Conservation (phyloP, 2,797 vertebrate genomes). For the Macropus fuliginosus region DNA sequence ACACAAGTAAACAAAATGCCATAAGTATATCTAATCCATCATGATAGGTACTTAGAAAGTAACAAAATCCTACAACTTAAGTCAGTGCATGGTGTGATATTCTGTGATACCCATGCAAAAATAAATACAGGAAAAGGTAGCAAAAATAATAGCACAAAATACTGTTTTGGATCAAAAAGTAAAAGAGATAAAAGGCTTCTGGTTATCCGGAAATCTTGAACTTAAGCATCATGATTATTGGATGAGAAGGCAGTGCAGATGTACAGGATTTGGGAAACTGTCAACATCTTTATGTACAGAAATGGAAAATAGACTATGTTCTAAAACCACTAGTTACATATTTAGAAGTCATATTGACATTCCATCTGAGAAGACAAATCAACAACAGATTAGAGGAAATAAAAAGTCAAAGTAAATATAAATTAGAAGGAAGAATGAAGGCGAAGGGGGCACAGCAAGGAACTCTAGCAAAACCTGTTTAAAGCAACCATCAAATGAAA, state of each 20-base stretch:
- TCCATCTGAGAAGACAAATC: neutral
- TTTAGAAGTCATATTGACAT: neutral
- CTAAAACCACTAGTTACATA: neutral
- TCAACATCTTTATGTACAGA: neutral
- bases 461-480: neutral
- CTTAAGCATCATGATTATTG: neutral
- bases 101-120: neutral
- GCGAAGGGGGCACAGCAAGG: neutral
- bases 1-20: neutral
- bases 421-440: neutral
- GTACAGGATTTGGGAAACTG: neutral
- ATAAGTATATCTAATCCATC: neutral
- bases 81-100: neutral
- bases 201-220: neutral
- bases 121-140: neutral
- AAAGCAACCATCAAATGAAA: neutral
- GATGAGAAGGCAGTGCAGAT: neutral
- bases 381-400: neutral
- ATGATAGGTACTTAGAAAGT: neutral
- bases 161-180: neutral
- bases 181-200: neutral
- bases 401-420: neutral
- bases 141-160: neutral
- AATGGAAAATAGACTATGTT: neutral
- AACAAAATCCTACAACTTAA: neutral